Percentiles rank a stretch among this genome's conserved stretches.
phyloP scores from a whole-genome alignment of 2,797 vertebrate species.

The Falco cherrug region DNA sequence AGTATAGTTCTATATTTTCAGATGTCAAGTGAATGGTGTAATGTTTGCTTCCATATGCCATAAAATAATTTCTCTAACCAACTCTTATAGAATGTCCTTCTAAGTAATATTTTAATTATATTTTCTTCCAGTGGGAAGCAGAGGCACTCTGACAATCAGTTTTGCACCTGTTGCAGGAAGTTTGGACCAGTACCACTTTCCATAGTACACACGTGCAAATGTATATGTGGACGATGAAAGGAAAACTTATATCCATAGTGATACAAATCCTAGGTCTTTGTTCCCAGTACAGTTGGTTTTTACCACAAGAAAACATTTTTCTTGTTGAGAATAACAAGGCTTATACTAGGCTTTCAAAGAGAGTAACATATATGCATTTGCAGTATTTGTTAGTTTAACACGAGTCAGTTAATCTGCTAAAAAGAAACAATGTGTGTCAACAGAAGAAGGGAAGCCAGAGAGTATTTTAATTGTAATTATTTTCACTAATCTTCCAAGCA shows the following conservation, averaged over 20 bases:
- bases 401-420: not conserved
- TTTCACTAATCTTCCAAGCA: not conserved
- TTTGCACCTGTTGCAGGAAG: not conserved
- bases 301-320: not conserved
- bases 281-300: not conserved
- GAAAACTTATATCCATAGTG: not conserved
- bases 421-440: not conserved
- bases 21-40: not conserved
- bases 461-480: not conserved
- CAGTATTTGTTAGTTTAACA: not conserved
- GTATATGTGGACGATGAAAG: not conserved
- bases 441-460: not conserved
- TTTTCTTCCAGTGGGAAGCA: not conserved
- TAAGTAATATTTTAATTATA: not conserved
- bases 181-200: not conserved
- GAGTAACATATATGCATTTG: not conserved
- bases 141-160: not conserved
- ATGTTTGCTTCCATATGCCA: not conserved
- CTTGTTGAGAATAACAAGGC: not conserved
- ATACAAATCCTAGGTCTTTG: not conserved
- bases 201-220: rapidly evolving
- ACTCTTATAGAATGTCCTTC: not conserved
- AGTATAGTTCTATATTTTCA: not conserved
- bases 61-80: not conserved
- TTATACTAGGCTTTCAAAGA: not conserved